Base-by-base conservation (phyloP, 1,140 invertebrate species). In the Laodelphax striatellus region DNA sequence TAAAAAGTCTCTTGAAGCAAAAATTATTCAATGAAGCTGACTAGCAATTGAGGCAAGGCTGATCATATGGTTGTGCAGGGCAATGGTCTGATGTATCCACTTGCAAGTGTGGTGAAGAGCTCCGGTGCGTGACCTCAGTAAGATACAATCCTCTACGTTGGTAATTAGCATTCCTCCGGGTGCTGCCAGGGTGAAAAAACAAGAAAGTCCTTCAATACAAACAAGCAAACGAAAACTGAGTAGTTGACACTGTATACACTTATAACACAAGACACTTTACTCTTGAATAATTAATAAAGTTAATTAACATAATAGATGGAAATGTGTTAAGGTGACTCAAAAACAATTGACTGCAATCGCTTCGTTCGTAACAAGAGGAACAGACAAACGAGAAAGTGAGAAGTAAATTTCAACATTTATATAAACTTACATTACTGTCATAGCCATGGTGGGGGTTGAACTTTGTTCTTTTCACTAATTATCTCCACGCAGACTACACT, bases 51-150 rank as follows among this genome's bases (percentile, higher is more conserved):
- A 79, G 58, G 84, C 85, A 66, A 90, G 80, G 62, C 84, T 82
- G 70, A 91, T 86, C 65, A 93, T 79, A 68, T 90, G 90, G 66
- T 90, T 86, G 80, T 93, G 90, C 57, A 92, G 78, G 65, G 84
- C 83, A 65, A 88, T 85, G 52, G 89, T 92, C 72, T 90, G 87
- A 73, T 93, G 90, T 70, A 93, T 75, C 90, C 90, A 92, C 89
- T 92, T 92, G 83, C 86, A 92, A 68, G 88, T 92, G 73, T 91
- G 88, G 74, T 92, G 87, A 73, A 91, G 81, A 73, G 79, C 79
- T 74, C 86, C 87, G 73, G 86, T 83, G 77, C 88, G 85, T 79
- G 54, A 84, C 76, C 88, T 83, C 76, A 90, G 85, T 79, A 84
- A 86, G 79, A 90, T 76, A 82, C 86, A 90, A 75, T 90, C 88